Evolutionary conservation across 30 jellyfish, hydroid and myxozoan species (phyloP), one percentile per base, ranked within the genome.

Genomic region (Hydractinia echinata): DNA sequence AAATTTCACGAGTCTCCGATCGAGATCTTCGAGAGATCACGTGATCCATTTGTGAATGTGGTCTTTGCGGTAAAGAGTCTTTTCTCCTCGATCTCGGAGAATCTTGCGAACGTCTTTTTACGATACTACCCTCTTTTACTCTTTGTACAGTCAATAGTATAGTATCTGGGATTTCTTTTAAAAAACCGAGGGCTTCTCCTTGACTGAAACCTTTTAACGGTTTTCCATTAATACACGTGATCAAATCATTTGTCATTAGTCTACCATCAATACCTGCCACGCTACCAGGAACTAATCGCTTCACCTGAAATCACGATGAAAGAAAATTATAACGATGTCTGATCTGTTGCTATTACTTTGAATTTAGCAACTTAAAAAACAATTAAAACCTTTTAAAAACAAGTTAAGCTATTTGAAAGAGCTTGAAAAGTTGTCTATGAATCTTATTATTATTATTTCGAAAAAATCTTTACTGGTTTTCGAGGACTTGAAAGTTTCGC

Each of bases 201-300:
- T 88, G 96, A 9, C 92, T 81, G 54, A 76, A 62, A 16, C 96
- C 99, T 49, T 71, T 73, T 79, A 93, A 72, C 7, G 79, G 80
- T 54, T 79, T 82, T 14, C 96, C 95, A 55, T 93, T 93, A 16
- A 93, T 91, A 8, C 94, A 48, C 73, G 72, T 48, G 66, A 93
- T 88, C 53, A 73, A 66, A 76, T 93, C 99, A 10, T 77, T 95
- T 20, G 72, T 61, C 64, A 7, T 52, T 50, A 93, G 67, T 11
- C 95, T 90, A n/a, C 96, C 96, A 73, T 85, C 99, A 30, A 78
- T 82, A 8, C 85, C 90, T 6, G 99, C 99, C 8, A 87, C 71
- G 83, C 99, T 87, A 9, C 95, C 99, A 49, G 95, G 91, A 18
- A 93, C 87, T n/a, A 93, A 92, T 56, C 78, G 82, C 15, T 92